Evolutionary conservation across 2,797 vertebrate species (phyloP).

Genomic region (Gallinago stenura): DNA sequence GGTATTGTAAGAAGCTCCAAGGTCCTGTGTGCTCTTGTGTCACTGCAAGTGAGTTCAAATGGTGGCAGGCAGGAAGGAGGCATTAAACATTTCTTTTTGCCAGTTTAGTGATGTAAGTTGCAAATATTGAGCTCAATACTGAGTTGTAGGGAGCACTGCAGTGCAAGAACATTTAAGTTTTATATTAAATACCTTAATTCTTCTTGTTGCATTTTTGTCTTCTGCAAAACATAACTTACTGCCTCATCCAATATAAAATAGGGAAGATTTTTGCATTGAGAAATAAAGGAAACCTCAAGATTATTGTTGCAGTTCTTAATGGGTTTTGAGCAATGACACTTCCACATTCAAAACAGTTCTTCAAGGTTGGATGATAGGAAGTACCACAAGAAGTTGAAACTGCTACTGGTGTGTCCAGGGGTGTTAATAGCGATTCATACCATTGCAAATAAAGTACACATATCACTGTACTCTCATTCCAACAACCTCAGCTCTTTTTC

Average conservation of each 20-base stretch:
- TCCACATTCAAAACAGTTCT: neutral
- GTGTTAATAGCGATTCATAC: neutral
- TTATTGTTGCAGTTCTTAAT: neutral
- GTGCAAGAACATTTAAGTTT: neutral
- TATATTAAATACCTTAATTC: neutral
- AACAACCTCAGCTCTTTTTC: neutral
- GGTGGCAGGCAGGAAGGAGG: neutral
- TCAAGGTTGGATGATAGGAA: neutral
- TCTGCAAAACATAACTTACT: neutral
- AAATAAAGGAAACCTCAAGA: neutral
- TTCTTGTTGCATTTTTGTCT: neutral
- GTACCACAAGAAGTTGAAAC: neutral
- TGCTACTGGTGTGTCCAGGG: neutral
- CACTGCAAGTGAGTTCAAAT: neutral
- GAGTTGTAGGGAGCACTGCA: neutral
- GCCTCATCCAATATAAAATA: neutral
- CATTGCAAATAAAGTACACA: neutral
- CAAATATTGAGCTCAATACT: neutral
- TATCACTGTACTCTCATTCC: neutral
- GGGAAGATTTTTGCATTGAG: neutral
- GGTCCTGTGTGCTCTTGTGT: neutral
- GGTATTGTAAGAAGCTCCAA: neutral
- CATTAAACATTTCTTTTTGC: neutral
- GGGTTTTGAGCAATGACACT: neutral
- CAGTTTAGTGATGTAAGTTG: rapidly evolving